Evolutionary conservation across 2,797 vertebrate species (phyloP), one percentile per base, ranked within the genome.

Genomic region (Sphaeramia orbicularis): DNA sequence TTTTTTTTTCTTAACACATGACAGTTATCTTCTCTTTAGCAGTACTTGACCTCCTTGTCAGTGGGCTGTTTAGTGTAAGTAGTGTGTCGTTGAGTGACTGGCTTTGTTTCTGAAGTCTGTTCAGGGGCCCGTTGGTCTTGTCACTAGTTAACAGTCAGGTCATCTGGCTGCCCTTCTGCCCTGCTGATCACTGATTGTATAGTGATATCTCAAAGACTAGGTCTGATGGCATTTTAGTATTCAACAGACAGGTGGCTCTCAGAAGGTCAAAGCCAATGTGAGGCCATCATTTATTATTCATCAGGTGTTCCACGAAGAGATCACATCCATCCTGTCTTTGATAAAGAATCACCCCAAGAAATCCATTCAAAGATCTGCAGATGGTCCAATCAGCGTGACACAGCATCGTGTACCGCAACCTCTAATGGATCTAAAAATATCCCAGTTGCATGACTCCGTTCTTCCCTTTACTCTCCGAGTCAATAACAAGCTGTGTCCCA

Each of bases 201-300:
- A 14, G 65, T 24, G 86, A 82, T 81, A 85, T 49, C 76, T 58
- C 41, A 47, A 48, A 74, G 68, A 80, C 36, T 19, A 65, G 42
- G 9, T 59, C 69, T 60, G 72, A 71, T 74, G 56, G 71, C 65
- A 55, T 86, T 84, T 82, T 80, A 69, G 65, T 74, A 55, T 83
- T 83, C 74, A 77, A 71, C 76, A 76, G 77, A 80, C 86, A 71
- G 86, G 68, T 83, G 72, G 69, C 80, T 78, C 19, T 18, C 49
- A 59, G 88, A 91, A 93, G 90, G 91, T 92, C 86, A 80, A 64
- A 66, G 49, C 67, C 71, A 85, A 85, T 75, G 84, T 59, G 80
- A 87, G 52, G 48, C 60, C n/a, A 66, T 65, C 85, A 91, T 92
- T 61, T 85, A 93, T 92, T 87, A 93, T 93, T 92, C 86, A 93